Percentiles rank a stretch among this genome's conserved stretches.
Conservation (phyloP, 1,140 invertebrate species). For the Lethrus apterus region DNA sequence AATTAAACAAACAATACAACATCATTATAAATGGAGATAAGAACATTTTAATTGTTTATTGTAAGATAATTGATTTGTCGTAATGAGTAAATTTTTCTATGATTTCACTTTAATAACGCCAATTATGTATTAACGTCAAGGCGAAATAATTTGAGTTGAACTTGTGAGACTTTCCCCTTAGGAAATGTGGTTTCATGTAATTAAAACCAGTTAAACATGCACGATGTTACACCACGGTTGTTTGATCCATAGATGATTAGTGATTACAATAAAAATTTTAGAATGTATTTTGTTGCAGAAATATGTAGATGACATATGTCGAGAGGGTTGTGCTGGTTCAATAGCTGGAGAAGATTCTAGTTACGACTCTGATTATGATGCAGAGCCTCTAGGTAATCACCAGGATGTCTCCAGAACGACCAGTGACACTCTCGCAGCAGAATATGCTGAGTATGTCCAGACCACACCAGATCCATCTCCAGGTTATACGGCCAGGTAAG, state of each 20-base stretch:
- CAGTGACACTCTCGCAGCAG: conserved; percentile 74
- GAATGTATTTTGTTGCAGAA: conserved; percentile 43
- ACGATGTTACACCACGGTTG: not conserved
- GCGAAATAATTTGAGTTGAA: not conserved
- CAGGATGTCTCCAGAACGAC: conserved; percentile 70
- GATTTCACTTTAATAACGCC: not conserved
- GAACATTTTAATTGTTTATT: too few species aligned
- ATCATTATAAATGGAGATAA: too few species aligned
- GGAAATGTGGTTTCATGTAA: too few species aligned
- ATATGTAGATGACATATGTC: conserved; percentile 49
- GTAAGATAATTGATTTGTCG: too few species aligned
- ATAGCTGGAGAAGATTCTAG: conserved; percentile 72
- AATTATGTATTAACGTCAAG: not conserved
- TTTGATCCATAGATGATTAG: conserved; percentile 2
- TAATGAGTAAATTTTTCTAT: too few species aligned
- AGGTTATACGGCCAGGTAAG: conserved; percentile 36
- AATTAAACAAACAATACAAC: too few species aligned
- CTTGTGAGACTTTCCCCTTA: not conserved
- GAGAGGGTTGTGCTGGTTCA: conserved; percentile 41
- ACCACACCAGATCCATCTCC: conserved; percentile 32
- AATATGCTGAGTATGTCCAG: conserved; percentile 77
- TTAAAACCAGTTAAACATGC: not conserved
- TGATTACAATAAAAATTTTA: conserved; percentile 3
- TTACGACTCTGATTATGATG: conserved; percentile 79
- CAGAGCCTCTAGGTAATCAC: conserved; percentile 52